These are phyloP conservation scores for Protosalanx chinensis DNA, from an alignment of 2,797 vertebrate genomes.

Conservation along the genomic window DNA sequence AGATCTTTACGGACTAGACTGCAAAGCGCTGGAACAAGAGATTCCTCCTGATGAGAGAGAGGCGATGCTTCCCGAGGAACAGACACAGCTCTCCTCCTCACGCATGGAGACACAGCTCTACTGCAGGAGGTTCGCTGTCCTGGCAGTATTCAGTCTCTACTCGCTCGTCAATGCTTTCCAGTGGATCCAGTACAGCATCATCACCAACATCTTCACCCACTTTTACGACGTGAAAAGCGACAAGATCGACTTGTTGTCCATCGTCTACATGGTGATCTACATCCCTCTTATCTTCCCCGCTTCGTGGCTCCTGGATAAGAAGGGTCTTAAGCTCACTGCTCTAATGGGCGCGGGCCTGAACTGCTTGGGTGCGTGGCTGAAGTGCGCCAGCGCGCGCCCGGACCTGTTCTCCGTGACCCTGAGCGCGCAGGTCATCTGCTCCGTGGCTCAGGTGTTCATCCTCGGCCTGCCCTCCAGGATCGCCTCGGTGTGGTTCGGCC, in stretches of 20 bases:
- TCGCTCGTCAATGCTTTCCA: conserved; percentile 94
- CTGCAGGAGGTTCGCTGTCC: conserved; percentile 77
- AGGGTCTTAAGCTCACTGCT: conserved; percentile 84
- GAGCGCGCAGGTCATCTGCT: conserved; percentile 83
- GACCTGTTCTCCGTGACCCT: conserved; percentile 82
- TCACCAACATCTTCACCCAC: conserved; percentile 79
- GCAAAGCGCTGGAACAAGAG: conserved; percentile 46
- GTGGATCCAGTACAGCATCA: conserved; percentile 98
- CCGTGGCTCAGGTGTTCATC: conserved; percentile 94
- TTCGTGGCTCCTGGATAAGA: conserved; percentile 88
- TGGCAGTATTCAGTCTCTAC: conserved; percentile 86
- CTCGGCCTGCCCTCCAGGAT: conserved; percentile 89
- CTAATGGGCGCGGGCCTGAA: conserved; percentile 89
- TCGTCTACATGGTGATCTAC: conserved; percentile 92
- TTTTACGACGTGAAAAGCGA: conserved; percentile 78
- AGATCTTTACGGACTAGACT: conserved; percentile 8
- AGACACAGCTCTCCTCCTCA: neutral
- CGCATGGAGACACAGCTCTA: conserved; percentile 65
- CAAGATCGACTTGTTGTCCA: conserved; percentile 88
- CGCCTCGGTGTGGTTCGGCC: conserved; percentile 96
- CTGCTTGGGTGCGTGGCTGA: conserved; percentile 89
- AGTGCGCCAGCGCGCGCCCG: conserved; percentile 82
- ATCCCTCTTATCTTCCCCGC: conserved; percentile 93
- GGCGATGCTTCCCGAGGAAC: conserved; percentile 71
- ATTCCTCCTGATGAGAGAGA: conserved; percentile 67